Base-by-base conservation (phyloP, 2,797 vertebrate genomes). In the Limnodromus scolopaceus region DNA sequence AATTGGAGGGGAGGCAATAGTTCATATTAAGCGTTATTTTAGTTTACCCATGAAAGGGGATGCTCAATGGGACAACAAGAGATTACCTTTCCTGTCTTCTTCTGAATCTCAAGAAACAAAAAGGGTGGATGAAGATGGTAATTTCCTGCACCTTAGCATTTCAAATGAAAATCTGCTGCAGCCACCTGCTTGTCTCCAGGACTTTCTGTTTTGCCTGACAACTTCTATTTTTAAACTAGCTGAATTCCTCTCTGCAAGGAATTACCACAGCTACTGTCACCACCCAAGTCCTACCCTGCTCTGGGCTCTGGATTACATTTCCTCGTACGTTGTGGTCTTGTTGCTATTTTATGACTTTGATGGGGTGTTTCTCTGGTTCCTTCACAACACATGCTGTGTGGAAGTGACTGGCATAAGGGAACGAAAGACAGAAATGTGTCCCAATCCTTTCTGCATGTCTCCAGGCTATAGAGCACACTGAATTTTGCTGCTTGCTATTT, bases 191-290 rank as follows among this genome's bases (percentile, higher is more conserved):
- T 41, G 45, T 72, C 89, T 95, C 54, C 61, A 79, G 46, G 76
- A 83, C 43, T 75, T 85, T 85, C 69, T 93, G 69, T 81, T 89
- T 95, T 87, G 76, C 89, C 84, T 94, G 87, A 58, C 94, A 90
- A 84, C 91, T 94, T 88, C 94, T 97, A 94, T 95, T 94, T 96
- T 96, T 90, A 95, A 79, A 45, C 72, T 49, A 54, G 11, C 54
- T 84, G 87, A 89, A 88, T 92, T 92, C 78, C 72, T 92, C 19
- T 66, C 57, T n/a, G 39, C 28, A 38, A 76, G 74, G 70, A 95
- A 82, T 49, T 93, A 39, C 58, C 54, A 86, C 38, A 81, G 61
- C 17, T 69, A 32, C 39, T 6, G 2, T 55, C 51, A 69, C 46
- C 10, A 12, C 48, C 30, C 23, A 13, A 41, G 34, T 63, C 25